Percentiles rank a stretch among this genome's conserved stretches.
phyloP scores from a whole-genome alignment of 2,888 invertebrate species.

The Autographa gamma region DNA sequence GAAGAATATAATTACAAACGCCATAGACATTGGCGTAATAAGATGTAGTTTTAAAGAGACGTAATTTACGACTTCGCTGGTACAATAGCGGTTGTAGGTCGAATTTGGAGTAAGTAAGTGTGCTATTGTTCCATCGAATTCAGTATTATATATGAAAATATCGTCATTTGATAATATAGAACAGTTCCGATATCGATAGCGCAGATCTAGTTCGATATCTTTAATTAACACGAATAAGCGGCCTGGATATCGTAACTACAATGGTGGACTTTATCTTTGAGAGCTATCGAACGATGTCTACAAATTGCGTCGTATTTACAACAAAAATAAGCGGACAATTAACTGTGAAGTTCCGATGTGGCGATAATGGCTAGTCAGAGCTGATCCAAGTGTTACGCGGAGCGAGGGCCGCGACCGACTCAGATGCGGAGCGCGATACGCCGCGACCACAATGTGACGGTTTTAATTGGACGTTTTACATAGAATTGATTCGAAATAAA shows the following conservation, averaged over 20 bases:
- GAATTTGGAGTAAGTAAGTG: not conserved
- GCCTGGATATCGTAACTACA: constrained; percentile 77
- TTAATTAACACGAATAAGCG: constrained; percentile 80
- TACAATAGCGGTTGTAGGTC: constrained; percentile 15
- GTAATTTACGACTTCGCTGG: constrained; percentile 15
- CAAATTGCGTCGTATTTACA: constrained; percentile 80
- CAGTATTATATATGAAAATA: constrained; percentile 23
- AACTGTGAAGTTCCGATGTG: constrained; percentile 69
- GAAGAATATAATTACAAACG: constrained; percentile 34
- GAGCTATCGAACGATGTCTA: constrained; percentile 76
- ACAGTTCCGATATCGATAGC: constrained; percentile 45
- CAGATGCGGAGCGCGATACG: constrained; percentile 62
- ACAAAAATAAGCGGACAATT: constrained; percentile 78
- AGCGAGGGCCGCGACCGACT: constrained; percentile 44
- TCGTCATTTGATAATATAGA: constrained; percentile 40
- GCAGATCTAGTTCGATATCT: constrained; percentile 74
- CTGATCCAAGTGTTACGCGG: constrained; percentile 44
- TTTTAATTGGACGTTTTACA: constrained; percentile 77
- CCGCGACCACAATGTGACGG: constrained; percentile 68
- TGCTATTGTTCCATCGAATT: constrained; percentile 9
- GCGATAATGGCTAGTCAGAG: constrained; percentile 47
- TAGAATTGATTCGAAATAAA: constrained; percentile 59
- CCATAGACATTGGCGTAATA: constrained; percentile 32
- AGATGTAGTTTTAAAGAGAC: constrained; percentile 18
- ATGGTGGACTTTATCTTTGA: constrained; percentile 74